These are phyloP conservation scores for Callipepla californica DNA, from an alignment of 2,113 vertebrate genomes.

Conservation along the genomic window DNA sequence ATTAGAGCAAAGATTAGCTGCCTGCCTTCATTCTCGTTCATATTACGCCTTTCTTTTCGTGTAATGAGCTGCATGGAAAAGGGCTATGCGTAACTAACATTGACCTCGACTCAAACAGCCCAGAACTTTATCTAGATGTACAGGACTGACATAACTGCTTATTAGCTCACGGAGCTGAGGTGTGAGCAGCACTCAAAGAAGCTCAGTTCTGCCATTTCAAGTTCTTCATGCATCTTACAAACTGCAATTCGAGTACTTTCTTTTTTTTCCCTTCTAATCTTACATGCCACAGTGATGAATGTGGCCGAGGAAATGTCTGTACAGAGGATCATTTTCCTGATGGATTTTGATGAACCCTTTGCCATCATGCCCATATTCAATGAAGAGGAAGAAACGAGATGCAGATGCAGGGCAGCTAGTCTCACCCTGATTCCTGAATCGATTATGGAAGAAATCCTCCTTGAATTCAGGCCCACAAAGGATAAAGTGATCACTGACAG, in stretches of 20 bases:
- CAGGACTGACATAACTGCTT: not conserved
- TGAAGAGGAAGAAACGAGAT: not conserved
- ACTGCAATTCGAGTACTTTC: not conserved
- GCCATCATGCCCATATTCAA: accelerated
- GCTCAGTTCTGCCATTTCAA: not conserved
- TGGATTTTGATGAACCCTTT: not conserved
- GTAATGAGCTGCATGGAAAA: not conserved
- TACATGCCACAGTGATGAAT: not conserved
- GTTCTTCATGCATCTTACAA: not conserved
- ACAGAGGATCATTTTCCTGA: not conserved
- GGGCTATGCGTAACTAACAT: accelerated
- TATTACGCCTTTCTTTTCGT: not conserved
- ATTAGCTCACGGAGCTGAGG: not conserved
- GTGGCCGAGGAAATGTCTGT: not conserved
- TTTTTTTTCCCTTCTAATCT: not conserved
- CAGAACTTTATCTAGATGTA: not conserved
- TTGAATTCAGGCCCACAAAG: not conserved
- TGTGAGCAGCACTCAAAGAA: not conserved
- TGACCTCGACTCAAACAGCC: not conserved
- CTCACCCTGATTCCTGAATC: not conserved
- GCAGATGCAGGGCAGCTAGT: not conserved
- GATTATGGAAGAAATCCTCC: not conserved
- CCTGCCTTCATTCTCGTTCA: accelerated
- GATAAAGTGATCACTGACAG: accelerated
- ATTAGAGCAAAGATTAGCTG: not conserved